These are phyloP conservation scores for Molossus alvarezi DNA, from an alignment of 2,797 vertebrate species.

Conservation along the genomic window DNA sequence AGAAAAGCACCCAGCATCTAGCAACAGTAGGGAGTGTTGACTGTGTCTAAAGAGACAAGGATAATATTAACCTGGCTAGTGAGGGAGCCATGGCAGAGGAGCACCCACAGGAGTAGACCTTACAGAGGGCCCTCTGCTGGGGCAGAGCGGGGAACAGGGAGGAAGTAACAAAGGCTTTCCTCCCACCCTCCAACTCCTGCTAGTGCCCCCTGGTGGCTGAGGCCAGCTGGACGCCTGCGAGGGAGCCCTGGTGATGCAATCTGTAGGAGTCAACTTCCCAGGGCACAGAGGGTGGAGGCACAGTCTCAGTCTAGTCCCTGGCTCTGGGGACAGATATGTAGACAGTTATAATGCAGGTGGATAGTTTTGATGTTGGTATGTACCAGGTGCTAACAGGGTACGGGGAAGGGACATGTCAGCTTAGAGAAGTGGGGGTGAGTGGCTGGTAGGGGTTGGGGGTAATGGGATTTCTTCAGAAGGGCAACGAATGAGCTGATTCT, in stretches of 20 bases:
- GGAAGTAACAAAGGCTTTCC: not conserved
- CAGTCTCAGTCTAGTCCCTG: not conserved
- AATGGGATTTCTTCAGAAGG: not conserved
- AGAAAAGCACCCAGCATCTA: not conserved
- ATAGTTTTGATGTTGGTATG: not conserved
- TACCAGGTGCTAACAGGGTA: not conserved
- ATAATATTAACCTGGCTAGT: not conserved
- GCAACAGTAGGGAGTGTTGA: not conserved
- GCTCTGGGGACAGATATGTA: not conserved
- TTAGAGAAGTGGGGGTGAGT: not conserved
- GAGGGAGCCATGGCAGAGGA: not conserved
- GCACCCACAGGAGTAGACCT: not conserved
- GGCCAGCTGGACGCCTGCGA: not conserved
- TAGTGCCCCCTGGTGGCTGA: not conserved
- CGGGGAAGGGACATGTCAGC: not conserved
- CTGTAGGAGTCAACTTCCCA: not conserved
- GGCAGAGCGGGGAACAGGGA: not conserved
- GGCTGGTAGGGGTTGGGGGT: not conserved
- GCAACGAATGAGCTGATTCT: not conserved
- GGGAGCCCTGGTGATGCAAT: not conserved
- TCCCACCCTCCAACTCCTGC: not conserved
- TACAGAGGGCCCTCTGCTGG: not conserved
- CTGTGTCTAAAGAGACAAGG: not conserved
- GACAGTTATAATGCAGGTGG: not conserved
- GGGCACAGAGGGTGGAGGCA: not conserved